A percentile compares a stretch with the other conserved stretches of the same genome.
Evolutionary conservation across 2,113 vertebrate genomes (phyloP).

Genomic region (Engraulis encrasicolus): DNA sequence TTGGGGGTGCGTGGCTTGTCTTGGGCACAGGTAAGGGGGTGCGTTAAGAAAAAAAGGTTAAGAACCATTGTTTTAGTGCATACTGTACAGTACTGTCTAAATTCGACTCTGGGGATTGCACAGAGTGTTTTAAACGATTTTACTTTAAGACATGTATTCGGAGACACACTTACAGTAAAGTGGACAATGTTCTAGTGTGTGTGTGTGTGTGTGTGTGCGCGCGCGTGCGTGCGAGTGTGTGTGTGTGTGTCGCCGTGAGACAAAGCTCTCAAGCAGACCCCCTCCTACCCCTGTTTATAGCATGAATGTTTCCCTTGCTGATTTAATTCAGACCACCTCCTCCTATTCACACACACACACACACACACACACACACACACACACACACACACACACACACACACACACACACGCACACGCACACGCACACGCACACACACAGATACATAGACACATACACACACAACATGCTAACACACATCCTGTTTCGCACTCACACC

Average conservation of each 20-base stretch:
- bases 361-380: slow-evolving; percentile 11
- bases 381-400: background rate
- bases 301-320: background rate
- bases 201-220: too few species aligned
- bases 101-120: slow-evolving; percentile 1
- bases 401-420: background rate
- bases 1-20: too few species aligned
- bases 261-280: background rate
- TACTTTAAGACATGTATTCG: background rate
- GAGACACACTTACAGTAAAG: slow-evolving; percentile 3
- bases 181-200: background rate
- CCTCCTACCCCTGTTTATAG: background rate
- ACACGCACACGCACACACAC: slow-evolving; percentile 18
- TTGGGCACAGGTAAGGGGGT: too few species aligned
- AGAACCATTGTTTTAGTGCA: too few species aligned
- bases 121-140: background rate
- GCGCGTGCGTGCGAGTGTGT: too few species aligned
- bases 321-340: slow-evolving; percentile 5
- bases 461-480: too few species aligned
- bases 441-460: too few species aligned
- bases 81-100: background rate
- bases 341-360: background rate
- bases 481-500: too few species aligned
- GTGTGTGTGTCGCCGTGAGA: too few species aligned
- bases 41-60: too few species aligned